Evolutionary conservation across 2,888 invertebrate species (phyloP), one percentile per base, ranked within the genome.

Genomic region (Pachydiplax longipennis): DNA sequence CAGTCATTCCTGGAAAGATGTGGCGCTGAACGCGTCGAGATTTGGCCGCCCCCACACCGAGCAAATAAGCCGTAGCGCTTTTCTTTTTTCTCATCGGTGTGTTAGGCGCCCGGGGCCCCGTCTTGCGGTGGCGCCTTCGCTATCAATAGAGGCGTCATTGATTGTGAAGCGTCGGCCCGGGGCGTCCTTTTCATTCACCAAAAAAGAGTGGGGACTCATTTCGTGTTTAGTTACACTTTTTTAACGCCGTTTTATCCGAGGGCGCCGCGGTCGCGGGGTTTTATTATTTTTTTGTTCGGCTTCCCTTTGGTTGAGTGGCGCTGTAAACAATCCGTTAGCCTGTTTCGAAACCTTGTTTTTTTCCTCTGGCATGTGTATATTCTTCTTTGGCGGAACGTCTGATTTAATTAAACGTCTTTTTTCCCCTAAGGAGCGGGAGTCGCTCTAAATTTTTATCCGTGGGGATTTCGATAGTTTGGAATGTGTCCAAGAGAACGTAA

Each of bases 11-110:
- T 31, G 80, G 80, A 80, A 80, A 80, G 80, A 80, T 15, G 82
- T 10, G 44, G 82, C 82, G n/a, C 82, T 35, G 44, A 25, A 44
- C 44, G 48, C 48, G 82, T n/a, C 0, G 82, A 53, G 82, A 48
- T 82, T 82, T 22, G 44, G 83, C 31, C 48, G 25, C 48, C n/a
- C 58, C 53, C 53, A 13, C 73, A 22, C 44, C 94, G 93, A 93
- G 94, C 93, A 93, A 92, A 92, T 92, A 92, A 92, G 92, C 92
- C 91, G 92, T 91, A 91, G 91, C 6, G 35, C 18, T 22, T 91
- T 73, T 91, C 91, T 91, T 91, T 91, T 44, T 91, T 92, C 25
- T 80, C 53, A 58, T 92, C 91, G 91, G 92, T 37, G 37, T 37
- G 37, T 37, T 92, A 91, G 92, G 92, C 92, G 92, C 93, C 92